Evolutionary conservation across 2,888 invertebrate species (phyloP).

Genomic region (Drosophila antonietae): DNA sequence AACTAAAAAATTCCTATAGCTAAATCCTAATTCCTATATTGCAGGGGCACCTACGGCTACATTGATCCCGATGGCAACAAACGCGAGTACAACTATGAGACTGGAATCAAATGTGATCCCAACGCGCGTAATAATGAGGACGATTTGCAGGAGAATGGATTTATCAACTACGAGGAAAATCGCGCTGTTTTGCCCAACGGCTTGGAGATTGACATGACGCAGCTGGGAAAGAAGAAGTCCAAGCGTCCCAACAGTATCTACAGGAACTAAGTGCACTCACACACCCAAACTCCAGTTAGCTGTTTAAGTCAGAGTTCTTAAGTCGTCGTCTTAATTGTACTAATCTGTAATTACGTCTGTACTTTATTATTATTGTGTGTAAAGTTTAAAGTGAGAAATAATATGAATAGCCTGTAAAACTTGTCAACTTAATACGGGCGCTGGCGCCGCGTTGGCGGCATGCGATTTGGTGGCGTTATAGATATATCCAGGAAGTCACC

Average conservation of each 20-base stretch:
- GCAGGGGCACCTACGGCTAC: conserved; percentile 91
- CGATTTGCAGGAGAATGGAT: conserved; percentile 87
- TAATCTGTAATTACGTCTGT: conserved; percentile 69
- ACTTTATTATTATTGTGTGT: conserved; percentile 64
- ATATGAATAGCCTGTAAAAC: conserved; percentile 59
- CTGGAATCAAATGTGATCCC: conserved; percentile 88
- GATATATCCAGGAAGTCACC: conserved; percentile 99
- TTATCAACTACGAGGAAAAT: conserved; percentile 90
- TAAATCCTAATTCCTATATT: background rate
- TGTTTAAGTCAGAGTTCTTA: conserved; percentile 65
- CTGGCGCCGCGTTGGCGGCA: conserved; percentile 89
- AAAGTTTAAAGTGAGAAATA: conserved; percentile 57
- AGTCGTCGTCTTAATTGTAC: conserved; percentile 62
- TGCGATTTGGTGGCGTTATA: conserved; percentile 93
- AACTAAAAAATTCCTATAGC: background rate
- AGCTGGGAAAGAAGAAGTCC: conserved; percentile 89
- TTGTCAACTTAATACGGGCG: conserved; percentile 85
- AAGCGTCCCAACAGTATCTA: conserved; percentile 87
- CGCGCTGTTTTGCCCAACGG: conserved; percentile 90
- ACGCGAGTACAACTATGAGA: conserved; percentile 92
- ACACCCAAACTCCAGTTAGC: conserved; percentile 42
- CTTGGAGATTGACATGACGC: conserved; percentile 89
- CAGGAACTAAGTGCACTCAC: conserved; percentile 73
- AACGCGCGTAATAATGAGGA: conserved; percentile 85
- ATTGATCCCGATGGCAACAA: conserved; percentile 93